phyloP scores from a whole-genome alignment of 2,797 vertebrate genomes.

The Gambusia yucatana region DNA sequence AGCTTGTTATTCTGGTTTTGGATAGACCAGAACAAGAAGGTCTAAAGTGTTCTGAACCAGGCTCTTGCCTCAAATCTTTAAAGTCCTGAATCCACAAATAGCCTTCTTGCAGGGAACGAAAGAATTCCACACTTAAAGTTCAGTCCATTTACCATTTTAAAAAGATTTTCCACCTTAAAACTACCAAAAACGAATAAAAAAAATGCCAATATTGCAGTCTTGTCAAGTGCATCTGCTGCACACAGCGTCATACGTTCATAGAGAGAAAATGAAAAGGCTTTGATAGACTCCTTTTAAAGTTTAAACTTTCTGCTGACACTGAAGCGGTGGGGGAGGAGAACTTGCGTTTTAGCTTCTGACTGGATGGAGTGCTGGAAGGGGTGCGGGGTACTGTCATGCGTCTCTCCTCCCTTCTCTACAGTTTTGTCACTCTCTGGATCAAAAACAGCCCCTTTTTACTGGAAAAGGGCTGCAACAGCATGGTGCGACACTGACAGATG shows the following conservation, averaged over 20 bases:
- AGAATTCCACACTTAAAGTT: constrained; percentile 60
- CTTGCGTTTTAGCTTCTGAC: constrained; percentile 33
- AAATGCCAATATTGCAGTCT: constrained; percentile 19
- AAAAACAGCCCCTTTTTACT: constrained; percentile 45
- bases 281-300: neutral
- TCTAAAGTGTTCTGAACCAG: neutral
- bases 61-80: neutral
- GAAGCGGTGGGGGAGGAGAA: constrained; percentile 2
- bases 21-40: neutral
- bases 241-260: neutral
- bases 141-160: neutral
- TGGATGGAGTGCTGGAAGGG: neutral
- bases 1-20: neutral
- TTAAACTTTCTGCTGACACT: constrained; percentile 8
- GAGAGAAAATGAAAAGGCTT: neutral
- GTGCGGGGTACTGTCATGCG: constrained; percentile 15
- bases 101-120: constrained; percentile 25
- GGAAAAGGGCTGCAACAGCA: constrained; percentile 29
- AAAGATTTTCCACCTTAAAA: constrained; percentile 7
- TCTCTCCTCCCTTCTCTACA: constrained; percentile 6
- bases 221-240: neutral
- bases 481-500: constrained; percentile 12
- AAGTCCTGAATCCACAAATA: constrained; percentile 9
- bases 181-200: neutral
- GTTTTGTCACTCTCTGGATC: constrained; percentile 7